Conservation (phyloP, 2,888 invertebrate genomes). For the Onchidella celtica region DNA sequence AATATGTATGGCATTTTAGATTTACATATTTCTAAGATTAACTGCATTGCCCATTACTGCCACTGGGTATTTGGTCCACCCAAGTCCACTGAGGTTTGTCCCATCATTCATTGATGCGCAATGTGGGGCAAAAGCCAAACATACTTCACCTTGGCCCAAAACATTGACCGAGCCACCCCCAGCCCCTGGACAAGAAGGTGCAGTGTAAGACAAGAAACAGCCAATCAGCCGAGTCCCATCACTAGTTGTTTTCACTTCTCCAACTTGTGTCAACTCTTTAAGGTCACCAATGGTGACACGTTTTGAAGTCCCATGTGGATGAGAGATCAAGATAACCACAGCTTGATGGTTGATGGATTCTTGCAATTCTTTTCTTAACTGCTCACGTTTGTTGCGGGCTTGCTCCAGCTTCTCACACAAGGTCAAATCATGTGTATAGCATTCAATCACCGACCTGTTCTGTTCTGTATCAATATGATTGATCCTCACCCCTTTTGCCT, state of each 20-base stretch:
- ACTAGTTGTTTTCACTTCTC: neutral
- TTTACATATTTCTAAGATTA: too few relatives aligned
- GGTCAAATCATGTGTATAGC: slow-evolving; percentile 3
- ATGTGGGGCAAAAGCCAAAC: slow-evolving; percentile 27
- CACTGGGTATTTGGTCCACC: too few relatives aligned
- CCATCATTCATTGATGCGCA: slow-evolving; percentile 3
- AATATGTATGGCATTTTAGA: too few relatives aligned
- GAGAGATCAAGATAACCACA: slow-evolving; percentile 20
- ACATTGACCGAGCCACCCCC: slow-evolving; percentile 27
- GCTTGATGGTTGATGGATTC: neutral
- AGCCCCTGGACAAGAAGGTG: slow-evolving; percentile 32
- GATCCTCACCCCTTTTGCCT: slow-evolving; percentile 13
- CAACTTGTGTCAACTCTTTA: neutral
- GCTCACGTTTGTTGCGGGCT: neutral
- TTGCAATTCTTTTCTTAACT: neutral
- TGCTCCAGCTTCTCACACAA: neutral
- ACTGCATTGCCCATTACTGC: too few relatives aligned
- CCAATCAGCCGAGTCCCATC: slow-evolving; percentile 4
- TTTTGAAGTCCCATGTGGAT: slow-evolving; percentile 33
- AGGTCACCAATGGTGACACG: slow-evolving; percentile 5
- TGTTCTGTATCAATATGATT: neutral
- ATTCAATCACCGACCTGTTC: slow-evolving; percentile 21
- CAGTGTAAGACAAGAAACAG: slow-evolving; percentile 5
- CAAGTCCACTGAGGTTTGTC: slow-evolving; percentile 19
- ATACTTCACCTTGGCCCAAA: neutral